A percentile compares a stretch with the other conserved stretches of the same genome.
Evolutionary conservation across 37 sponge, comb jelly and placozoan species (phyloP).

Genomic region (Spongilla lacustris): DNA sequence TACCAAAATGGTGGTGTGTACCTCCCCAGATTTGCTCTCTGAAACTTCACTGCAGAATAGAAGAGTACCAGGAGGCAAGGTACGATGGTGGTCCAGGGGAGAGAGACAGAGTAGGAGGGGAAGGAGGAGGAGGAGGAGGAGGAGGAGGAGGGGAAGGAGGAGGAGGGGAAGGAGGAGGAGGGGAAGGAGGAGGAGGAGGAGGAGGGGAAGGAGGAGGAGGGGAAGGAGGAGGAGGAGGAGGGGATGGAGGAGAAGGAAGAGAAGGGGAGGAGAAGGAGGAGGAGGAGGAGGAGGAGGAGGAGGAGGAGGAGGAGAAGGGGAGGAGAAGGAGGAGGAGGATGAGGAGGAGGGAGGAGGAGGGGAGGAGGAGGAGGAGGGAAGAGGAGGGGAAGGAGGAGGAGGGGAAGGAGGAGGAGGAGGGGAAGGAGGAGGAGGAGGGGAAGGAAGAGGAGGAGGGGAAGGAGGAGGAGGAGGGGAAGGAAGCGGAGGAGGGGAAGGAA

Average conservation of each 20-base stretch:
- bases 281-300: neutral
- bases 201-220: slow-evolving; percentile 4
- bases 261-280: too few species aligned
- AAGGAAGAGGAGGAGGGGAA: neutral
- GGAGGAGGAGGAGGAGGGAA: slow-evolving; percentile 5
- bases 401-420: slow-evolving; percentile 1
- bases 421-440: slow-evolving; percentile 9
- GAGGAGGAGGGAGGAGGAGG: neutral
- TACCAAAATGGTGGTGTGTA: too few species aligned
- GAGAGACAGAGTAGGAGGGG: neutral
- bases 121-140: neutral
- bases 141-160: neutral
- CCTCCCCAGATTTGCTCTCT: neutral
- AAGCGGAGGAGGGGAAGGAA: neutral
- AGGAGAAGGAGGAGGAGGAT: too few species aligned
- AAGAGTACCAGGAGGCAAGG: neutral
- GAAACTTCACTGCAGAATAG: neutral
- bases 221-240: neutral
- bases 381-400: neutral
- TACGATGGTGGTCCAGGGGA: too few species aligned
- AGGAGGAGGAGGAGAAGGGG: too few species aligned
- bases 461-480: neutral
- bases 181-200: neutral
- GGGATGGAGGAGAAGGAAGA: neutral
- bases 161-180: neutral